Evolutionary conservation across 2,113 vertebrate genomes (phyloP), one percentile per base, ranked within the genome.

Genomic region (Ailuropoda melanoleuca): DNA sequence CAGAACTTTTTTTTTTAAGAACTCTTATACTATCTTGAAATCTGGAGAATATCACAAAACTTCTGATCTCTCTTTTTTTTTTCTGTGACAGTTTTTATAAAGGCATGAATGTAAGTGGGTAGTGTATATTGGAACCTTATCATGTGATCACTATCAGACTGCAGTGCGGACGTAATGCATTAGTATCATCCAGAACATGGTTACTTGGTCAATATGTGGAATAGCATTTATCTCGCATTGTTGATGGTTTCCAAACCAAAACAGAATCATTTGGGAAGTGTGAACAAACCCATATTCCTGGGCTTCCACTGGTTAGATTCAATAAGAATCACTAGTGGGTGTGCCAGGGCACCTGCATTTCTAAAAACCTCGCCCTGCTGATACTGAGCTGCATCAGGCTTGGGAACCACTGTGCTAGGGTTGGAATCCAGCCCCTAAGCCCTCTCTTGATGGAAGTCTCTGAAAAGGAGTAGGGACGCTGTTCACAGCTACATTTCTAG

Each of bases 1-100:
- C 26, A 92, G 37, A 84, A 78, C 10, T 48, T 84, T 26, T 97
- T 97, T 53, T 91, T 95, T 78, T 72, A 72, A 39, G 89, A 80
- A 78, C 4, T 46, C 48, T 15, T 60, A 37, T 62, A 9, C 19
- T 58, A 24, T 50, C 53, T 55, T 92, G 46, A 96, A 90, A 81
- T 83, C 12, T 77, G 29, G 34, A 88, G 24, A 83, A 24, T 78
- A 77, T 72, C 4, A 86, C 50, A 62, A 43, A 88, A 88, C 12
- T 75, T 87, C 55, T 91, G 31, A 62, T 37, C 26, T 92, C 56
- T 60, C 6, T 88, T 26, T 91, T 21, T 48, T 37, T 64, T 46
- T 24, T 15, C 72, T 26, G 64, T 1, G 87, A 34, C 29, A 7
- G 7, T 88, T 89, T 74, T 66, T 26, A 77, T 31, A 29, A 96